phyloP scores from a whole-genome alignment of 2,888 invertebrate species.

The Mythimna loreyi region DNA sequence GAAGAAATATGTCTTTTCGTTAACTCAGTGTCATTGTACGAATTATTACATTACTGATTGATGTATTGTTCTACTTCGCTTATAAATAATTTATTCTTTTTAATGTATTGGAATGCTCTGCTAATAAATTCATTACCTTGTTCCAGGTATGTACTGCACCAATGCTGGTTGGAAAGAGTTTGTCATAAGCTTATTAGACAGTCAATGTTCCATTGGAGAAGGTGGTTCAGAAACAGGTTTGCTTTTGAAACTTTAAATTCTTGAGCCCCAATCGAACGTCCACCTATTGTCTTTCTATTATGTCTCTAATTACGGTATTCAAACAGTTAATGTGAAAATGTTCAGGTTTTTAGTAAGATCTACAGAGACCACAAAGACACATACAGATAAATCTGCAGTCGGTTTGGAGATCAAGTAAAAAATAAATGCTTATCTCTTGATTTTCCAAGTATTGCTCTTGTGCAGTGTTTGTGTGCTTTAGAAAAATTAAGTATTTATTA shows the following conservation, averaged over 20 bases:
- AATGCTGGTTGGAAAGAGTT: not conserved
- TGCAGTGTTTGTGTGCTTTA: too few species aligned
- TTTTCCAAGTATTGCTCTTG: too few species aligned
- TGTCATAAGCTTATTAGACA: not conserved
- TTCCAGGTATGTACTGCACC: slow-evolving; percentile 52
- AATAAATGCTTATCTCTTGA: too few species aligned
- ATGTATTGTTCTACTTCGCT: slow-evolving; percentile 17
- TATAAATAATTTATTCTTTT: not conserved
- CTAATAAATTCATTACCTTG: slow-evolving; percentile 26
- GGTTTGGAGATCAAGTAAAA: too few species aligned
- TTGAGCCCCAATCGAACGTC: too few species aligned
- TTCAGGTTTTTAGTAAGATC: not conserved
- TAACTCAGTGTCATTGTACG: slow-evolving; percentile 6
- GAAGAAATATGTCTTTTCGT: not conserved
- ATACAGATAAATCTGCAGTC: too few species aligned
- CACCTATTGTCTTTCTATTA: too few species aligned
- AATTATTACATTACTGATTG: slow-evolving; percentile 11
- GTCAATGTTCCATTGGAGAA: not conserved
- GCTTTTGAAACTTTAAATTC: too few species aligned
- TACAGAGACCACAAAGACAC: too few species aligned
- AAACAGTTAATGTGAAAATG: not conserved
- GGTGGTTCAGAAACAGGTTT: not conserved
- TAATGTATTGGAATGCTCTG: not conserved
- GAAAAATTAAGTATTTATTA: too few species aligned
- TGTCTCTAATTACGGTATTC: too few species aligned